Evolutionary conservation across 2,113 vertebrate genomes (phyloP), one percentile per base, ranked within the genome.

Genomic region (Gambusia holbrooki): DNA sequence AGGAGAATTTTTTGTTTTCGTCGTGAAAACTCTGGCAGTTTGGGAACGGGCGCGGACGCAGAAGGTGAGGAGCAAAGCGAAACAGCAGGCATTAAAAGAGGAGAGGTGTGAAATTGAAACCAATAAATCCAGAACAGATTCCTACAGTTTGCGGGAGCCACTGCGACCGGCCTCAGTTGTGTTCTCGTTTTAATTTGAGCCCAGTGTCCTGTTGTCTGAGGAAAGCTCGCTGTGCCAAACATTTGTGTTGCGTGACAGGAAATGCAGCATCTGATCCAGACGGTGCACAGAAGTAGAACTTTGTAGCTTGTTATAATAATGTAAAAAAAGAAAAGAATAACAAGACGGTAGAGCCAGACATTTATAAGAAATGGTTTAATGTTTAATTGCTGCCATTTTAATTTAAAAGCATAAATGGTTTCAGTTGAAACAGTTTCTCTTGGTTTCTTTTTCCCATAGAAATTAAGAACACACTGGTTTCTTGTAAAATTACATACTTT

Each of bases 51-150:
- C 77, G 14, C 2, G 1, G 17, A 17, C 66, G 19, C 64, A 48
- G 66, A 63, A 83, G 89, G 74, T 27, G 83, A 83, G 75, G 77
- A 79, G 87, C 19, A 9, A 69, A 87, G 79, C 70, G 17, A 75
- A 90, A 84, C 88, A 88, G 88, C 82, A 3, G 87, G 84, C 89
- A 74, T 87, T 88, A 84, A 89, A 84, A 67, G 85, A 87, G 82
- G 78, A 75, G 84, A 86, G 83, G 91, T 93, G 90, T 93, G 89
- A 93, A 93, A 91, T 91, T 92, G 87, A 91, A 91, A 92, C 85
- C 81, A 86, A 85, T 93, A 91, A 92, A 92, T 93, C 84, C 91
- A 84, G 87, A 90, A 84, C 84, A 90, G 89, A 82, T 88, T 88
- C 89, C 88, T 78, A 67, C 71, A 88, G 90, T 82, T 35, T 72